Base-by-base conservation (phyloP, 2,888 invertebrate genomes). In the Erynnis tages region DNA sequence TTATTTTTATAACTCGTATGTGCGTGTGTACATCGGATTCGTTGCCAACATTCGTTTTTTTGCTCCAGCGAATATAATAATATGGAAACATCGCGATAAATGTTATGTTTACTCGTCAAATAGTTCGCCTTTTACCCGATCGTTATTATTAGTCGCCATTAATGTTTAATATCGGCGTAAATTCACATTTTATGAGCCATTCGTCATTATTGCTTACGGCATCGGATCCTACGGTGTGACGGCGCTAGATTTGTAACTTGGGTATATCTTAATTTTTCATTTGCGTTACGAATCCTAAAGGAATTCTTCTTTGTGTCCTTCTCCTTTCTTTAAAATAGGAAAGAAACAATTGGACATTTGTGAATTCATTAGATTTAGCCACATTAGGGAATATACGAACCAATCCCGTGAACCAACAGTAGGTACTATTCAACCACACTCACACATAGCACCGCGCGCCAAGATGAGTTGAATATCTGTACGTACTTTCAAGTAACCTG, bases 11-110 rank as follows among this genome's bases (percentile, higher is more conserved):
- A 60, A 49, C 61, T 38, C 50, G 54, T 53, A 56, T 57, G 54
- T 62, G 62, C 59, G 67, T 61, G 62, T 58, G 29, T 10, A 30
- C 7, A 2, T 13, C 29, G 55, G 53, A 54, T 54, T 44, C 54
- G 52, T 41, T 69, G 67, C 69, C 68, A 69, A 69, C 62, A 58
- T 54, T 40, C 40, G 44, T 44, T 59, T 63, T 66, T 64, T 60
- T 55, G 38, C 58, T 57, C 59, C 54, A 59, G 58, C 56, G 56
- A 43, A 57, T 53, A 49, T 13, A 34, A 49, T 40, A 52, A 57
- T 55, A 64, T 55, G 55, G 55, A 53, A 58, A 54, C 54, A 56
- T 59, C 55, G 49, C 49, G 41, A 58, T 58, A 58, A 60, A 60
- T 54, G 57, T 52, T 30, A 16, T 11, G 23, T 34, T 25, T 35